Evolutionary conservation across 1,140 invertebrate species (phyloP).

Genomic region (Agrilus planipennis): DNA sequence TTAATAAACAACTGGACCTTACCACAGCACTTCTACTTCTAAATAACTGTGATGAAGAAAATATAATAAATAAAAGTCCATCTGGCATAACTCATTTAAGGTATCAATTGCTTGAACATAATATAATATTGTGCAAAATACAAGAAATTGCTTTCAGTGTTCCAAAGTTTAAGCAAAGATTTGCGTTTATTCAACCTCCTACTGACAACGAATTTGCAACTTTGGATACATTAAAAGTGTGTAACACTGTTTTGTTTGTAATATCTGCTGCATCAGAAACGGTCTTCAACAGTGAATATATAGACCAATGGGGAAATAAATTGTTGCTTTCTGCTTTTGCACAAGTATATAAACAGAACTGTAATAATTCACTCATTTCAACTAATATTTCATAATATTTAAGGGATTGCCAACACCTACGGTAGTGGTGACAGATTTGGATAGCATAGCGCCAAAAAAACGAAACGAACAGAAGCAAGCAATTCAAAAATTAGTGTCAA

Average conservation of each 20-base stretch:
- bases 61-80: conserved; percentile 42
- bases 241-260: conserved; percentile 69
- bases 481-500: conserved; percentile 61
- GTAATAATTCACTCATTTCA: background rate
- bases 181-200: conserved; percentile 63
- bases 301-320: conserved; percentile 66
- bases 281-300: conserved; percentile 39
- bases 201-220: conserved; percentile 57
- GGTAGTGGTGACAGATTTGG: conserved; percentile 64
- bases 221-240: conserved; percentile 75
- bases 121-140: conserved; percentile 6
- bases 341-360: conserved; percentile 38
- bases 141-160: conserved; percentile 52
- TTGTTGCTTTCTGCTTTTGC: conserved; percentile 60
- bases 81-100: conserved; percentile 60
- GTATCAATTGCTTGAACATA: conserved; percentile 35
- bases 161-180: conserved; percentile 75
- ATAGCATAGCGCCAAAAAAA: conserved; percentile 59
- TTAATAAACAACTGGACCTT: conserved; percentile 55
- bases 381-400: conserved; percentile 1
- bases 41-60: conserved; percentile 57
- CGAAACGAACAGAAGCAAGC: conserved; percentile 59
- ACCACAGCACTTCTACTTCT: conserved; percentile 51
- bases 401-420: conserved; percentile 65
- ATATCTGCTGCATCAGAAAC: conserved; percentile 44